Evolutionary conservation across 1,140 invertebrate genomes (phyloP).

Genomic region (Lanistes nyassanus): DNA sequence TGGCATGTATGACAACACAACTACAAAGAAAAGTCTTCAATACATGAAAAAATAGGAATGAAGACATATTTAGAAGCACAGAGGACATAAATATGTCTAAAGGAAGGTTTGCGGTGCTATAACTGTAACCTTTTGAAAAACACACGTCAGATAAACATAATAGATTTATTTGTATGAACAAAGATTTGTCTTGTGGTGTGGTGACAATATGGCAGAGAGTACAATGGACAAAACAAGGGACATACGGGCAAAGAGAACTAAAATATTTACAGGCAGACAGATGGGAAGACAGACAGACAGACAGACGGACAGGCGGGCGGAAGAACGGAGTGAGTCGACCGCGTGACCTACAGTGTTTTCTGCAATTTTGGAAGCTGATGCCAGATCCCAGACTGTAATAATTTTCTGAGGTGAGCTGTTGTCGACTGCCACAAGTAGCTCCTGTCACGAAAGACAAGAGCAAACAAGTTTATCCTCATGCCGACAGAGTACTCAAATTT

Average conservation of each 20-base stretch:
- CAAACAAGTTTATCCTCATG: too few relatives aligned
- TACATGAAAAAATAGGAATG: too few relatives aligned
- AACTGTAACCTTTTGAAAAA: too few relatives aligned
- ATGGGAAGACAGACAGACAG: not conserved
- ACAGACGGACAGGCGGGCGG: not conserved
- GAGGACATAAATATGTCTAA: too few relatives aligned
- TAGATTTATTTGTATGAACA: not conserved
- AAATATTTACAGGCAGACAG: slow-evolving; percentile 4
- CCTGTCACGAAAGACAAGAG: slow-evolving; percentile 67
- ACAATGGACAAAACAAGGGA: not conserved
- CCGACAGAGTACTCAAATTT: too few relatives aligned
- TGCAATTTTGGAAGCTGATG: slow-evolving; percentile 69
- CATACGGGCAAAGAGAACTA: too few relatives aligned
- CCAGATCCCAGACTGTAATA: slow-evolving; percentile 91
- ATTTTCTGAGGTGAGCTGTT: slow-evolving; percentile 83
- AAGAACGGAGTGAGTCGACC: not conserved
- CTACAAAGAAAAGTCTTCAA: too few relatives aligned
- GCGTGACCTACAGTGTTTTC: slow-evolving; percentile 24
- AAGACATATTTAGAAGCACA: too few relatives aligned
- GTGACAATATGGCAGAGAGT: not conserved
- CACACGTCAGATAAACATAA: too few relatives aligned
- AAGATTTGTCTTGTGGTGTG: not conserved
- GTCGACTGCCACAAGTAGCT: slow-evolving; percentile 83
- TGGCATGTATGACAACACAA: too few relatives aligned
- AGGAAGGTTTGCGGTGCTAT: too few relatives aligned